These are phyloP conservation scores for Conomelus anceps DNA, from an alignment of 2,888 invertebrate species.

Conservation along the genomic window DNA sequence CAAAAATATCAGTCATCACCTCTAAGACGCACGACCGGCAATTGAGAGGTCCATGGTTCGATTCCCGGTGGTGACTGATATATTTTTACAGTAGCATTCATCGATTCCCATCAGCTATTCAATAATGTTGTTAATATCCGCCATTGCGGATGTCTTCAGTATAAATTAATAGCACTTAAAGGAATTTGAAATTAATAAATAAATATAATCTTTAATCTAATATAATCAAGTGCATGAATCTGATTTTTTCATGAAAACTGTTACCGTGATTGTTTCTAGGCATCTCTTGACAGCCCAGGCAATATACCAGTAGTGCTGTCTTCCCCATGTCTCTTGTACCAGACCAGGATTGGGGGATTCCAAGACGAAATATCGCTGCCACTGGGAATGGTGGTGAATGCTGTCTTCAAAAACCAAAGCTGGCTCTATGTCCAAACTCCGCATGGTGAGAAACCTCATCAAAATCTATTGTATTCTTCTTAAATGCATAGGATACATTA, in stretches of 20 bases:
- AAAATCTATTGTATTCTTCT: background rate
- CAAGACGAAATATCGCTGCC: slow-evolving; percentile 36
- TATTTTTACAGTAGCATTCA: no score
- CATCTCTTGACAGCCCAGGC: slow-evolving; percentile 70
- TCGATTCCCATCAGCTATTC: no score
- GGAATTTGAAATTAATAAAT: no score
- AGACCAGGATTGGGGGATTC: slow-evolving; percentile 37
- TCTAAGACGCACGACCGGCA: no score
- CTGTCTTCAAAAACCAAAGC: slow-evolving; percentile 75
- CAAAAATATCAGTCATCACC: no score
- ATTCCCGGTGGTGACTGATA: no score
- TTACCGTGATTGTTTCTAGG: slow-evolving; percentile 39
- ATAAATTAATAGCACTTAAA: no score
- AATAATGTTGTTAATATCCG: no score
- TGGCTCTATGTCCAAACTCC: slow-evolving; percentile 83
- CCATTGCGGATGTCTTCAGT: no score
- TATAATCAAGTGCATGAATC: background rate
- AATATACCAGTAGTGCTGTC: slow-evolving; percentile 67
- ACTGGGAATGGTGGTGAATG: slow-evolving; percentile 74
- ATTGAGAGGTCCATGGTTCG: no score
- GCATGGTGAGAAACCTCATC: slow-evolving; percentile 51
- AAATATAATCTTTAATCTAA: no score
- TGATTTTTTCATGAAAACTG: background rate
- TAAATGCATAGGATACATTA: no score
- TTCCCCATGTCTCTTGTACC: slow-evolving; percentile 38